These are phyloP conservation scores for Labeo rohita DNA, from an alignment of 2,113 vertebrate genomes.

Conservation along the genomic window DNA sequence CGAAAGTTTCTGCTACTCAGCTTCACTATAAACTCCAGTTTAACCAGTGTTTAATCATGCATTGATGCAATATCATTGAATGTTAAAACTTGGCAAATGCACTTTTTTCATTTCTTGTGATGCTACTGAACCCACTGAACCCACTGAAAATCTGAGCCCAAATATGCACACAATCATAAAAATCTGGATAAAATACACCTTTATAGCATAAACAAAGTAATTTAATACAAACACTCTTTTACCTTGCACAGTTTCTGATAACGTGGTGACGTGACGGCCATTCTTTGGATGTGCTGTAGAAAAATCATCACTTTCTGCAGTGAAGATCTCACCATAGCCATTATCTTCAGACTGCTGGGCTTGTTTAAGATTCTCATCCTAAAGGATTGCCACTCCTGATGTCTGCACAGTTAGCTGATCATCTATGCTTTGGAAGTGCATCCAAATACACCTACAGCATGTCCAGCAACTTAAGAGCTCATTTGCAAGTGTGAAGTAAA, in stretches of 20 bases:
- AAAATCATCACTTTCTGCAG: conserved; percentile 90
- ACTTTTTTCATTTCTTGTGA: neutral
- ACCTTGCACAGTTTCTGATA: conserved; percentile 92
- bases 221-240: conserved; percentile 43
- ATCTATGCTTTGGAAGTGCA: neutral
- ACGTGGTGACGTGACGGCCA: conserved; percentile 86
- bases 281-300: conserved; percentile 86
- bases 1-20: neutral
- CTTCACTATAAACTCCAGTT: neutral
- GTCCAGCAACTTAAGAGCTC: neutral
- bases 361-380: conserved; percentile 89
- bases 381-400: conserved; percentile 42
- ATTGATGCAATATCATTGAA: neutral
- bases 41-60: neutral
- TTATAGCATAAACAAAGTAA: neutral
- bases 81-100: neutral
- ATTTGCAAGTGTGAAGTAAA: conserved; percentile 33
- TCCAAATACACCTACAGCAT: neutral
- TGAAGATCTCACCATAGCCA: conserved; percentile 89
- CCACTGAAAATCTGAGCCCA: neutral
- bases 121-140: neutral
- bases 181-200: neutral
- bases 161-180: neutral
- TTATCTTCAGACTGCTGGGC: conserved; percentile 88
- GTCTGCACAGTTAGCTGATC: neutral